Base-by-base conservation (phyloP, 2,113 vertebrate genomes). In the Rattus rattus region DNA sequence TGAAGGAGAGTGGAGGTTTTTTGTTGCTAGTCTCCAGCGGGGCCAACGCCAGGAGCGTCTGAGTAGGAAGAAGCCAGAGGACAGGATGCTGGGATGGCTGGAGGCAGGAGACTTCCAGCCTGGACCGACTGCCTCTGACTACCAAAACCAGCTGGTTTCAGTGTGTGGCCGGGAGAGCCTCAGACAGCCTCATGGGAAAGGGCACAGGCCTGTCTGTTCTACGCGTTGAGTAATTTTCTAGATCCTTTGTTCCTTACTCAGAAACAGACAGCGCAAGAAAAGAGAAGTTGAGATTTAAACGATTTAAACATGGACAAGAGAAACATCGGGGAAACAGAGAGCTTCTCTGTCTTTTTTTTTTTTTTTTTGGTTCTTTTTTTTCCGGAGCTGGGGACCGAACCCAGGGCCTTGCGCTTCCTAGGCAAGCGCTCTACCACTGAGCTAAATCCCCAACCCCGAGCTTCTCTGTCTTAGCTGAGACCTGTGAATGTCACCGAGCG, bases 391-490 rank as follows among this genome's bases (percentile, higher is more conserved):
- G n/a, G n/a, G n/a, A n/a, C n/a, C n/a, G n/a, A n/a, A n/a, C n/a
- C n/a, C n/a, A n/a, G n/a, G n/a, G n/a, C n/a, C n/a, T n/a, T n/a
- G n/a, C n/a, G n/a, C n/a, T n/a, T n/a, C n/a, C n/a, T n/a, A n/a
- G n/a, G n/a, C n/a, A n/a, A n/a, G n/a, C n/a, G n/a, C n/a, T n/a
- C n/a, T n/a, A n/a, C n/a, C n/a, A n/a, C n/a, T n/a, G n/a, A n/a
- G n/a, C n/a, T n/a, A n/a, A n/a, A n/a, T n/a, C n/a, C n/a, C n/a
- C n/a, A n/a, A n/a, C n/a, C n/a, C n/a, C n/a, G n/a, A n/a, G n/a
- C n/a, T 33, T 3, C 33, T 52, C 65, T 0, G 0, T 1, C 0
- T 4, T 43, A 24, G 77, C 59, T 0, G 65, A 49, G 88, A n/a
- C 67, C 61, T 4, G 49, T 0, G 85, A 26, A 6, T 0, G 65